A percentile compares a stretch with the other conserved stretches of the same genome.
phyloP scores from a whole-genome alignment of 2,888 invertebrate genomes.

The Unio delphinus region DNA sequence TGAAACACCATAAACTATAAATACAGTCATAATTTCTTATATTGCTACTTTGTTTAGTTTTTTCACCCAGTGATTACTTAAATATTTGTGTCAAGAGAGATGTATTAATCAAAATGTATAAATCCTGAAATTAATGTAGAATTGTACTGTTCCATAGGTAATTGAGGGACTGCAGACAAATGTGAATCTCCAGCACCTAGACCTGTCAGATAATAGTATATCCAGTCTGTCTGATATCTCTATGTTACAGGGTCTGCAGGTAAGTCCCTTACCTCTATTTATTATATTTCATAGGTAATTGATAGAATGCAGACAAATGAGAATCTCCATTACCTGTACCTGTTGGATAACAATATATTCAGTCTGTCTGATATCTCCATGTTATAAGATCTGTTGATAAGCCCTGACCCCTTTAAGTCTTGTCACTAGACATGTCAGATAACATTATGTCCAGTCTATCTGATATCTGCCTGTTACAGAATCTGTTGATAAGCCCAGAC shows the following conservation, averaged over 20 bases:
- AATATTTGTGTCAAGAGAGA: too few species aligned
- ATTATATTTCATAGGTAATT: slow-evolving; percentile 77
- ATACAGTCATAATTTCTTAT: too few species aligned
- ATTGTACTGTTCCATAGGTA: too few species aligned
- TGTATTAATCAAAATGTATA: neutral
- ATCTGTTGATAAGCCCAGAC: slow-evolving; percentile 80
- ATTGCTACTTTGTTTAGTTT: too few species aligned
- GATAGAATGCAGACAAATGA: slow-evolving; percentile 88
- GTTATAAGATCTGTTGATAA: slow-evolving; percentile 85
- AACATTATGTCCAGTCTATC: slow-evolving; percentile 84
- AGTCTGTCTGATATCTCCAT: slow-evolving; percentile 77
- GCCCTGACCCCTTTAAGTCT: too few species aligned
- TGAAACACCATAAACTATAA: too few species aligned
- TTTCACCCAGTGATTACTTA: too few species aligned
- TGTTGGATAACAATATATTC: neutral
- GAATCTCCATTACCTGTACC: slow-evolving; percentile 81
- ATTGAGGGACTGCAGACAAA: neutral
- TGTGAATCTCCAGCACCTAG: slow-evolving; percentile 64
- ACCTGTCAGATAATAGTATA: slow-evolving; percentile 91
- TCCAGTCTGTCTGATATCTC: slow-evolving; percentile 88
- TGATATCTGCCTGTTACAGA: slow-evolving; percentile 86
- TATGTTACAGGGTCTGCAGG: slow-evolving; percentile 86
- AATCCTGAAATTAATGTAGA: neutral
- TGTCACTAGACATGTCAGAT: too few species aligned
- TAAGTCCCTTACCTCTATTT: slow-evolving; percentile 69